Conservation (phyloP, 2,888 invertebrate genomes). For the Drosophila paranaensis region DNA sequence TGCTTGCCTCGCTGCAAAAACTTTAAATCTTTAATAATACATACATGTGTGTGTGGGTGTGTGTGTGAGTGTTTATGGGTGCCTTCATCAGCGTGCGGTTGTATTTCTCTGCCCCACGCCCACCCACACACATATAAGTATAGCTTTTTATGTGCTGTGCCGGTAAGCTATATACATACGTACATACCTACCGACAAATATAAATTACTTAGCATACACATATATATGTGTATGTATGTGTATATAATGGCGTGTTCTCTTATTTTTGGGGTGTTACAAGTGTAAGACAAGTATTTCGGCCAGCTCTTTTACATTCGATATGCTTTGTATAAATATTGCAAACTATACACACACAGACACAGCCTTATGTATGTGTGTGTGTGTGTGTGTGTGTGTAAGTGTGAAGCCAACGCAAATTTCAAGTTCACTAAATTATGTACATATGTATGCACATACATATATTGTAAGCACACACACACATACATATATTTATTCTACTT, state of each 20-base stretch:
- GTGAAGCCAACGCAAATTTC: slow-evolving; percentile 60
- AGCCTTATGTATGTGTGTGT: neutral
- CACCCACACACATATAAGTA: slow-evolving; percentile 21
- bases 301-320: slow-evolving; percentile 67
- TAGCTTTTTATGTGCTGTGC: slow-evolving; percentile 59
- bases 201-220: slow-evolving; percentile 69
- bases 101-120: slow-evolving; percentile 21
- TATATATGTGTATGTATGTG: neutral
- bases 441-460: slow-evolving; percentile 22
- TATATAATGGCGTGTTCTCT: slow-evolving; percentile 39
- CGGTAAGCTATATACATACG: slow-evolving; percentile 29
- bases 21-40: slow-evolving; percentile 75
- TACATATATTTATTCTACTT: slow-evolving; percentile 68
- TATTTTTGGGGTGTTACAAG: slow-evolving; percentile 7
- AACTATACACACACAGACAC: slow-evolving; percentile 12
- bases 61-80: slow-evolving; percentile 16
- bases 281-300: slow-evolving; percentile 31
- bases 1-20: slow-evolving; percentile 50
- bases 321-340: slow-evolving; percentile 39
- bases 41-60: slow-evolving; percentile 24
- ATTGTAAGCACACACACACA: slow-evolving; percentile 39
- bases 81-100: slow-evolving; percentile 13
- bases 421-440: slow-evolving; percentile 80
- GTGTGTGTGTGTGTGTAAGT: neutral
- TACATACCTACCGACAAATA: slow-evolving; percentile 39